A percentile compares a stretch with the other conserved stretches of the same genome.
Conservation (phyloP, 2,113 vertebrate genomes). For the Serilophus lunatus region DNA sequence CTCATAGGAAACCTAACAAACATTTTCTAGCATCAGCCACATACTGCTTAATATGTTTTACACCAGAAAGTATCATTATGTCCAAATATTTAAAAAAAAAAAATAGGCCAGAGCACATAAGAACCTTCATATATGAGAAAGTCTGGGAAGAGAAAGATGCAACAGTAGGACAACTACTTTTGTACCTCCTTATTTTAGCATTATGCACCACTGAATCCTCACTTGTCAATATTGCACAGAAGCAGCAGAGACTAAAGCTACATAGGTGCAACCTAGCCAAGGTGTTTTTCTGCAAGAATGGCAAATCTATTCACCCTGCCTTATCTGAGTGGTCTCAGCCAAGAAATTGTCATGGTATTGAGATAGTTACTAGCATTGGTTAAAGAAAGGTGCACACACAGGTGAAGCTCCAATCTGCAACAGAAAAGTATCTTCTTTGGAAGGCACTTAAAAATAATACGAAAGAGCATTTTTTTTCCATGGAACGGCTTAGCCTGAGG, state of each 20-base stretch:
- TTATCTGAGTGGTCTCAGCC: background rate
- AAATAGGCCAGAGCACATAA: background rate
- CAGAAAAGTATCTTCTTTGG: background rate
- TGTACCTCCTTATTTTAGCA: background rate
- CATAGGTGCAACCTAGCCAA: background rate
- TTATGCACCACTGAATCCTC: background rate
- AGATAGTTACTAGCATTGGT: background rate
- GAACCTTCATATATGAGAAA: background rate
- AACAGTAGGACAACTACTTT: background rate
- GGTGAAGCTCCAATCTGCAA: background rate
- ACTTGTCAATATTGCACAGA: background rate
- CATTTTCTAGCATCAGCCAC: background rate
- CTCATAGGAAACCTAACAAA: background rate
- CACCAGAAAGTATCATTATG: background rate
- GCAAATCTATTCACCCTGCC: background rate
- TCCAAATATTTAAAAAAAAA: background rate
- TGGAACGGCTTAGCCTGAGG: background rate
- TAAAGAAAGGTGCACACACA: background rate
- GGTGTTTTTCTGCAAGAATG: background rate
- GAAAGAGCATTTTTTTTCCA: background rate
- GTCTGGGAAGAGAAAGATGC: background rate
- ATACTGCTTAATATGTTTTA: background rate
- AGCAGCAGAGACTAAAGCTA: background rate
- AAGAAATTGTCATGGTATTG: background rate
- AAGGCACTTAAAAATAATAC: background rate